phyloP scores from a whole-genome alignment of 2,113 vertebrate species.

The Nyctereutes procyonoides region DNA sequence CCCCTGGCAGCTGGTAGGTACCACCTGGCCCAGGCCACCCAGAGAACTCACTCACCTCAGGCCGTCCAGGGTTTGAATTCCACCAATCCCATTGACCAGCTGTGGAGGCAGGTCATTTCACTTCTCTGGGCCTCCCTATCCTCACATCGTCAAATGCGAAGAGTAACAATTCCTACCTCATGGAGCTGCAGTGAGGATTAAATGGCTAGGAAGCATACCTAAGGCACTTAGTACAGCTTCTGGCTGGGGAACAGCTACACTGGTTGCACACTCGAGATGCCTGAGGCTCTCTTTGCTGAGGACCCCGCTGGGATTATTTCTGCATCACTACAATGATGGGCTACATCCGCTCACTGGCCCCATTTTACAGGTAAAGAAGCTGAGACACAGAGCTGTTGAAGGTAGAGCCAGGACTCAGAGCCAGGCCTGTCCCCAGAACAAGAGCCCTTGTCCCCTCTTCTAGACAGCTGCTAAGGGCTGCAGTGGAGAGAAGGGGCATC shows the following conservation, averaged over 20 bases:
- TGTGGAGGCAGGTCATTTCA: neutral
- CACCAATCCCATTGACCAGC: neutral
- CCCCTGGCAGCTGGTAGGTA: neutral
- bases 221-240: neutral
- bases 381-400: neutral
- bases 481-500: neutral
- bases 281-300: neutral
- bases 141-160: neutral
- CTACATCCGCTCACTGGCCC: neutral
- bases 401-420: neutral
- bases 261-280: accelerated
- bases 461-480: neutral
- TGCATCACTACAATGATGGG: neutral
- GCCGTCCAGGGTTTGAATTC: neutral
- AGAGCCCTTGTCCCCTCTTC: neutral
- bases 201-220: too few relatives aligned
- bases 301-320: neutral
- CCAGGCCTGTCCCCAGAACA: neutral
- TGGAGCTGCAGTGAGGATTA: neutral
- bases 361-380: neutral
- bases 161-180: neutral
- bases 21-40: neutral
- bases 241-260: accelerated
- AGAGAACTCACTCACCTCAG: neutral
- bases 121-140: neutral